Evolutionary conservation across 2,113 vertebrate genomes (phyloP), one percentile per base, ranked within the genome.

Genomic region (Uria lomvia): DNA sequence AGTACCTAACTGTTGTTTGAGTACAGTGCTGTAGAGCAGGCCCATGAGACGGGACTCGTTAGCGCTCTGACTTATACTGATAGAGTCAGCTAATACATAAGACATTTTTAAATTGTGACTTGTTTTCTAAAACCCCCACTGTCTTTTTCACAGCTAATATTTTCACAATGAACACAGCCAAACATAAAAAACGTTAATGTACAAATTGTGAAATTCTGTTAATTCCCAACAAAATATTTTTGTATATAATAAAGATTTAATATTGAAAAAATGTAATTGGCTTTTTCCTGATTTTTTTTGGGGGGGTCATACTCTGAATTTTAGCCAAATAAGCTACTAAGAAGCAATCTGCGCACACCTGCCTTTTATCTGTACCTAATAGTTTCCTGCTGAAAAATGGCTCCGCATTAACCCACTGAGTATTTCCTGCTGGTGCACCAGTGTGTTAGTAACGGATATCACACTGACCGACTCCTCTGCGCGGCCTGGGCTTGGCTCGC

Each of bases 211-310:
- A 97, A 92, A 94, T 94, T 87, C 96, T 96, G 88, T 82, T 97
- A 96, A 97, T 93, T 96, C 95, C 88, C 96, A 93, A 94, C 95
- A 97, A 98, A 96, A 94, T 98, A 98, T 98, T 98, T 98, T 98
- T 98, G 97, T 98, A 97, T 89, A 97, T 97, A 98, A 97, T 97
- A 98, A 98, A 98, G 92, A 97, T 95, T 97, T 98, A 98, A 96
- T 97, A 97, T 92, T 95, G 85, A 92, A 94, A 96, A 95, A 96
- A 47, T 12, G 40, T 20, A 17, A 32, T 43, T 18, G 26, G 20
- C 8, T 50, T 32, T 63, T 76, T 40, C 5, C 8, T 67, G 6
- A 5, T 38, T 49, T 34, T 71, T 78, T 40, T 38, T 43, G 40
- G 5, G 49, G 50, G 14, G 50, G 50, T 42, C 38, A 15, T 8